Base-by-base conservation (phyloP, 2,888 invertebrate genomes). In the Ligdia adustata region DNA sequence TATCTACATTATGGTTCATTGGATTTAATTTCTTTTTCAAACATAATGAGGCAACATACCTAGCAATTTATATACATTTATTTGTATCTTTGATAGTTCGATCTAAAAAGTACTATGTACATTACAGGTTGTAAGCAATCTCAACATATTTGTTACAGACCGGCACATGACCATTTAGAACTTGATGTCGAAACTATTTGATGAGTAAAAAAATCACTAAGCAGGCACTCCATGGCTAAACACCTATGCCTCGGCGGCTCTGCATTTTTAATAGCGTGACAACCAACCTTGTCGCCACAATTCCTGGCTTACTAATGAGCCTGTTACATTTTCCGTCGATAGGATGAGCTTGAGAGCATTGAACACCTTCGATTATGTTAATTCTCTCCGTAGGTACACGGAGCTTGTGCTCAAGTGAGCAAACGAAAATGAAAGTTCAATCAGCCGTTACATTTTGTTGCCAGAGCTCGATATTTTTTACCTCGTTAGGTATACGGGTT, bases 251-350 rank as follows among this genome's bases (percentile, higher is more conserved):
- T 60, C 64, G 63, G 55, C 60, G 57, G 56, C 64, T 61, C 39
- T 70, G 62, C 61, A 73, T 70, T 65, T 70, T 75, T 70, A 67
- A 72, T 77, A 63, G 55, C 55, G 32, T 54, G 50, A 49, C 62
- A 63, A 71, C 58, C 67, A 72, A 67, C 75, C 73, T 78, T 72
- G 73, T 61, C 58, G 57, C 54, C 47, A 48, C 60, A 49, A 51
- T 66, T 68, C 60, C 63, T 70, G 52, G 62, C 62, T 62, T 65
- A 65, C 61, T 67, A 69, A 75, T 65, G 57, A 70, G 61, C 67
- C 60, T 51, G 63, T 57, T 61, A 66, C 58, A 64, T 47, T 56
- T 61, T 61, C 60, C 32, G 9, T 16, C 40, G 22, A 31, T 16
- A 9, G 14, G 29, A 22, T 14, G 27, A 9, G 59, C 33, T 2